These are phyloP conservation scores for Lagorchestes hirsutus DNA, from an alignment of 2,797 vertebrate species.

Conservation along the genomic window DNA sequence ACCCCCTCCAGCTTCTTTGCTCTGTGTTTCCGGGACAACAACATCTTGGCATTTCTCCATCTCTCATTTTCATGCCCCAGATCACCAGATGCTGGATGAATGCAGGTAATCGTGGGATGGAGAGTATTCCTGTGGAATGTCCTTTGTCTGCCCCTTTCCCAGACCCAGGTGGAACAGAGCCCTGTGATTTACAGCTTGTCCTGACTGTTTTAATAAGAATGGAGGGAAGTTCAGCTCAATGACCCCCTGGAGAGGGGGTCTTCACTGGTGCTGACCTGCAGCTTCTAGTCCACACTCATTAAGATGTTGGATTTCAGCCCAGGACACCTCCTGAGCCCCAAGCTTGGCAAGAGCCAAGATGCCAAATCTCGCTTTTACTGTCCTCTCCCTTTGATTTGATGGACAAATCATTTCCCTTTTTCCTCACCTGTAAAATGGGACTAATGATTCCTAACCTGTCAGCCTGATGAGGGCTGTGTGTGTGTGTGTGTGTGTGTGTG, in stretches of 20 bases:
- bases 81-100: background rate
- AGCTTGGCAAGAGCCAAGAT: accelerated
- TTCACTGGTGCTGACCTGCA: background rate
- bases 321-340: background rate
- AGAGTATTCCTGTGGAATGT: background rate
- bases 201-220: background rate
- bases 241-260: background rate
- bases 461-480: too few relatives aligned
- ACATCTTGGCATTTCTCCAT: too few relatives aligned
- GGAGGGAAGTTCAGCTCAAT: background rate
- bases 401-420: background rate
- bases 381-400: background rate
- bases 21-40: background rate
- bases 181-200: background rate
- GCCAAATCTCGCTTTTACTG: accelerated
- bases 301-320: background rate
- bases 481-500: too few relatives aligned
- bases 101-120: conserved; percentile 31
- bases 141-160: accelerated
- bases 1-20: background rate
- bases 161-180: background rate
- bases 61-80: background rate
- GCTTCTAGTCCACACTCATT: background rate
- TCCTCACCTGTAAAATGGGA: accelerated
- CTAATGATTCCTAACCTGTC: too few relatives aligned